phyloP scores from a whole-genome alignment of 2,888 invertebrate genomes.

The Polydesmus complanatus region DNA sequence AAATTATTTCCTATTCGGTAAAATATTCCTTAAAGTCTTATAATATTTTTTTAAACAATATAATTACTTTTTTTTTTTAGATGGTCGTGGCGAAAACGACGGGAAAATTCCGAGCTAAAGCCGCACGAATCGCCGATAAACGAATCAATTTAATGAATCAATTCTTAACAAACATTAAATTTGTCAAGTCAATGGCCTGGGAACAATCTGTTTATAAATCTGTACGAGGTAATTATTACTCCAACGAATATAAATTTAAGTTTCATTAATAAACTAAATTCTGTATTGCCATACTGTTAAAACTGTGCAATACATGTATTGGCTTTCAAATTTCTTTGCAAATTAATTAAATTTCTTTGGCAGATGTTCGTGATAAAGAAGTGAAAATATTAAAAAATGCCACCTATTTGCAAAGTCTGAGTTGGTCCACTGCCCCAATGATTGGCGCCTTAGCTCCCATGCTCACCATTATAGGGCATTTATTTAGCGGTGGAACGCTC shows the following conservation, averaged over 20 bases:
- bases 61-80: no score
- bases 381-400: slow-evolving; percentile 39
- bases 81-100: slow-evolving; percentile 27
- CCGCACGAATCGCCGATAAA: slow-evolving; percentile 29
- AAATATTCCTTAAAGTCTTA: no score
- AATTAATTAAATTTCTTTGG: background rate
- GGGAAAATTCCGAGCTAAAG: slow-evolving; percentile 26
- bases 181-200: slow-evolving; percentile 44
- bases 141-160: slow-evolving; percentile 38
- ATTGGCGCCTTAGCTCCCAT: slow-evolving; percentile 47
- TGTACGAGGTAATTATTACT: slow-evolving; percentile 24
- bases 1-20: no score
- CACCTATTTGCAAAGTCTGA: slow-evolving; percentile 44
- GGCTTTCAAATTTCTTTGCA: background rate
- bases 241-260: no score
- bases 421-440: slow-evolving; percentile 43
- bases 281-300: no score
- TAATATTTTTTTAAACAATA: no score
- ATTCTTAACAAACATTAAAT: slow-evolving; percentile 37
- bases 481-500: slow-evolving; percentile 41
- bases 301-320: no score
- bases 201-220: slow-evolving; percentile 38
- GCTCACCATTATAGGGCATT: slow-evolving; percentile 43
- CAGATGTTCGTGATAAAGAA: slow-evolving; percentile 41
- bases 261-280: no score